A percentile compares a stretch with the other conserved stretches of the same genome.
Conservation (phyloP, 2,113 vertebrate species). For the Theropithecus gelada region DNA sequence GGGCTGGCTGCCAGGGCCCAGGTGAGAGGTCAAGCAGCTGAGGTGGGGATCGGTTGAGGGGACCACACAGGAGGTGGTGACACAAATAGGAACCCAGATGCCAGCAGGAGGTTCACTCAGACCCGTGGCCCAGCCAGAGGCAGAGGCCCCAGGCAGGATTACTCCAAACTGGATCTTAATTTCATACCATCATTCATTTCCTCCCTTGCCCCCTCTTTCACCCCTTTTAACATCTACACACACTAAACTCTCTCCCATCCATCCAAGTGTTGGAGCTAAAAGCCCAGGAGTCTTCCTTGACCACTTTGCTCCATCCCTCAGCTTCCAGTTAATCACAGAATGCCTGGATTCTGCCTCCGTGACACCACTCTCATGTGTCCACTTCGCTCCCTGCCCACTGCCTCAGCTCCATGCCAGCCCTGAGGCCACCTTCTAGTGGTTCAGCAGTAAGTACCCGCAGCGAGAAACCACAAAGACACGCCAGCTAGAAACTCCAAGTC, state of each 20-base stretch:
- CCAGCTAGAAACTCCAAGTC: background rate
- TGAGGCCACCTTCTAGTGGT: background rate
- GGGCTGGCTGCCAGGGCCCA: background rate
- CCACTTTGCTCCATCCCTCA: background rate
- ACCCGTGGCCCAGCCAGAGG: background rate
- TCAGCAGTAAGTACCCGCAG: background rate
- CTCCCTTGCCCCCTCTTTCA: background rate
- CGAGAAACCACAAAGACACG: background rate
- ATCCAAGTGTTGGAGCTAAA: background rate
- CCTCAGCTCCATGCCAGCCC: background rate
- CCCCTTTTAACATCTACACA: background rate
- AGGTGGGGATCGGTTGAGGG: too few relatives aligned
- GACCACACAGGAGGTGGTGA: background rate
- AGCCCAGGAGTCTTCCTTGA: background rate
- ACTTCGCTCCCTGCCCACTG: background rate
- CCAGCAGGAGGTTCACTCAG: background rate
- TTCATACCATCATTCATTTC: background rate
- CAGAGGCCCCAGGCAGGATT: background rate
- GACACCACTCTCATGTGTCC: background rate
- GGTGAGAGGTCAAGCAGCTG: background rate
- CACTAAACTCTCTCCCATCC: too few relatives aligned
- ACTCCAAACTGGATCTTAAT: background rate
- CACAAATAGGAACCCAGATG: background rate
- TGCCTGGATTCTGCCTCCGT: background rate
- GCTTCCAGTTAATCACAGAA: background rate